A percentile compares a stretch with the other conserved stretches of the same genome.
Conservation (phyloP, 1,140 invertebrate genomes). For the Bombus haemorrhoidalis region DNA sequence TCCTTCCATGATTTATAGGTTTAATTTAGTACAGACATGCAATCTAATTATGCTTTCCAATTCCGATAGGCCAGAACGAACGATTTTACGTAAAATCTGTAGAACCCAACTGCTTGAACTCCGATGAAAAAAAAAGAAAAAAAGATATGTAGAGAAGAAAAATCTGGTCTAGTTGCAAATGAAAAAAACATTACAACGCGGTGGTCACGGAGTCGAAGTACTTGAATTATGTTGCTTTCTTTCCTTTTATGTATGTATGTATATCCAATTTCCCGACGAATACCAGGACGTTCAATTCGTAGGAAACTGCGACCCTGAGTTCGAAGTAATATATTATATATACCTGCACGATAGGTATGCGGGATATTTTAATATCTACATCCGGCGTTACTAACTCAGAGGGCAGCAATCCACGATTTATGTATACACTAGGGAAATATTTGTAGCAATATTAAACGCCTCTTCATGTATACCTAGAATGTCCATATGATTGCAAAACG, state of each 20-base stretch:
- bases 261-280: constrained; percentile 58
- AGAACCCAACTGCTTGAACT: neutral
- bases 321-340: constrained; percentile 48
- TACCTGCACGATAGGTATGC: constrained; percentile 39
- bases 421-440: constrained; percentile 48
- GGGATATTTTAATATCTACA: constrained; percentile 63
- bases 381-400: constrained; percentile 48
- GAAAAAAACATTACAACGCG: constrained; percentile 39
- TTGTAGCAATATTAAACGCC: constrained; percentile 50
- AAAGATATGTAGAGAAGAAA: neutral
- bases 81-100: neutral
- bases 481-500: neutral
- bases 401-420: constrained; percentile 49
- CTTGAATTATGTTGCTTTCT: constrained; percentile 57
- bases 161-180: neutral
- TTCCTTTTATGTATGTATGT: constrained; percentile 29
- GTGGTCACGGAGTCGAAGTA: neutral
- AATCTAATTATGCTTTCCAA: constrained; percentile 52
- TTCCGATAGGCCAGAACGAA: constrained; percentile 2
- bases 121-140: too few species aligned
- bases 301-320: constrained; percentile 51
- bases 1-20: constrained; percentile 34
- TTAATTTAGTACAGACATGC: constrained; percentile 34
- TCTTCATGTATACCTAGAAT: constrained; percentile 2
- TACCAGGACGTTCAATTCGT: constrained; percentile 51